Evolutionary conservation across 2,888 invertebrate species (phyloP), one percentile per base, ranked within the genome.

Genomic region (Lasioglossum pauxillum): DNA sequence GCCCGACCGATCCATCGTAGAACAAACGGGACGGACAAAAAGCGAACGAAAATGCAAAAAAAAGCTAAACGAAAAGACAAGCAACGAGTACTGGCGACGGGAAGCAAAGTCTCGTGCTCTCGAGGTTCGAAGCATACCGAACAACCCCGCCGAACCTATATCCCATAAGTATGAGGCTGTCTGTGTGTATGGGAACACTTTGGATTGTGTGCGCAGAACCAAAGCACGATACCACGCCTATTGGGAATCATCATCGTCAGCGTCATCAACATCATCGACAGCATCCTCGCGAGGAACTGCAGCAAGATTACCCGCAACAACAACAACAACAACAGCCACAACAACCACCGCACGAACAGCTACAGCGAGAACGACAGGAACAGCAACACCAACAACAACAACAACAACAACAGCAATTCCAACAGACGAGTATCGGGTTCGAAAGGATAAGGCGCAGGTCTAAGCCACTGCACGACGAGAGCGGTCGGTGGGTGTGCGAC

Each of bases 161-260:
- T 84, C 84, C 75, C 84, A 86, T 87, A 87, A 89, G 85, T 92
- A 93, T 91, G 91, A 92, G 92, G 90, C 91, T 88, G 89, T 92
- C 93, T 93, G 94, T 94, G 93, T 94, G 93, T 84, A 85, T 85
- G 94, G 93, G 94, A 93, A 89, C 93, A 94, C 94, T 95, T 95
- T 95, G 95, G 94, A 95, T 95, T 95, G 93, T 95, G 94, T 95
- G 94, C 95, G 94, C 95, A 95, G 95, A 95, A 92, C 85, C 93
- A 91, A 93, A 93, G 91, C 92, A 92, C 93, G 92, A 93, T 83
- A 91, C 88, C 82, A 78, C 83, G 90, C 57, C 92, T 85, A 80
- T 88, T 87, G 93, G 93, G 93, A 94, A 94, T 92, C 94, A 82
- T 71, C 88, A 85, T 38, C 88, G 86, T 75, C 88, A 82, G 38